phyloP scores from a whole-genome alignment of 2,797 vertebrate species.

The Clarias laeviceps region DNA sequence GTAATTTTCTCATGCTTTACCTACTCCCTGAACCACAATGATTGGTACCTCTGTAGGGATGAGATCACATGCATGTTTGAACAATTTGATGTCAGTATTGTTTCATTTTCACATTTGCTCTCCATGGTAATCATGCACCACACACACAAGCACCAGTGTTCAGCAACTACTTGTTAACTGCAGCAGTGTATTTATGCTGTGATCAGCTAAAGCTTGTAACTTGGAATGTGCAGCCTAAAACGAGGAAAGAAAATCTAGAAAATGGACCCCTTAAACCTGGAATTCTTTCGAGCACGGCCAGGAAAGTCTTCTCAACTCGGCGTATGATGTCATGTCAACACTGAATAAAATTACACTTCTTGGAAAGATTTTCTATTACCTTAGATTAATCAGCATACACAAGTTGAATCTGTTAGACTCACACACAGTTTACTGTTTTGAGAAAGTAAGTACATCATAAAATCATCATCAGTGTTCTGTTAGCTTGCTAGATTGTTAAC shows the following conservation, averaged over 20 bases:
- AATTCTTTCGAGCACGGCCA: neutral
- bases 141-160: constrained; percentile 16
- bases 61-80: constrained; percentile 13
- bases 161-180: neutral
- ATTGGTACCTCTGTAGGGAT: neutral
- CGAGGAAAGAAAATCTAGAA: neutral
- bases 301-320: neutral
- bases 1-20: neutral
- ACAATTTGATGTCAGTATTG: constrained; percentile 19
- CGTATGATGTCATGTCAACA: neutral
- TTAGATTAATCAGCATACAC: neutral
- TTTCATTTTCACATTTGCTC: constrained; percentile 10
- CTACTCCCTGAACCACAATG: neutral
- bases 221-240: neutral
- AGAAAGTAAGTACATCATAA: neutral
- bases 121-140: neutral
- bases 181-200: neutral
- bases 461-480: neutral
- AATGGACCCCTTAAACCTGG: neutral
- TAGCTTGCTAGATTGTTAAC: neutral
- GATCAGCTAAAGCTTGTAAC: neutral
- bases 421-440: neutral
- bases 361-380: neutral
- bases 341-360: neutral
- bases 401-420: neutral